phyloP scores from a whole-genome alignment of 2,797 vertebrate species.

The Hyperoplus immaculatus region DNA sequence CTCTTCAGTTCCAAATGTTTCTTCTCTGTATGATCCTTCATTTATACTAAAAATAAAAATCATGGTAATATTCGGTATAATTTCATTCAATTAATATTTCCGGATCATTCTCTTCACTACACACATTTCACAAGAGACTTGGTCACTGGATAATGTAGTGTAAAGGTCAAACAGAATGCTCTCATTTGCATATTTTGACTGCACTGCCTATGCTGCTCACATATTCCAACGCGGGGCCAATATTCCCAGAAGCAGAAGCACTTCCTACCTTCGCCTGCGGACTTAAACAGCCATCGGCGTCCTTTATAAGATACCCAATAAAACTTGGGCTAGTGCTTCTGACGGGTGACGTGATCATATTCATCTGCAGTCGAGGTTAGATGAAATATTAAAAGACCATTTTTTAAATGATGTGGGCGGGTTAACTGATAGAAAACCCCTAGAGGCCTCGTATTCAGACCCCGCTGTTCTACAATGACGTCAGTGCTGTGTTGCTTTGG shows the following conservation, averaged over 20 bases:
- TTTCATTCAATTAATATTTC: not conserved
- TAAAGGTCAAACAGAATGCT: not conserved
- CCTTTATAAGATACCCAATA: conserved; percentile 19
- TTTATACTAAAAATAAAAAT: no score
- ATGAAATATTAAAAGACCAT: conserved; percentile 50
- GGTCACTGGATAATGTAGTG: not conserved
- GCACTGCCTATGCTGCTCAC: not conserved
- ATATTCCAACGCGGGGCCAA: not conserved
- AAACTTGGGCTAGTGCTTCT: conserved; percentile 3
- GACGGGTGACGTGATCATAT: conserved; percentile 24
- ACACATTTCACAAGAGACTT: not conserved
- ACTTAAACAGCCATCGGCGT: not conserved
- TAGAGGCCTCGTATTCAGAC: conserved; percentile 4
- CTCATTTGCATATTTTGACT: not conserved
- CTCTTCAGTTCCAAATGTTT: not conserved
- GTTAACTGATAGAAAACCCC: conserved; percentile 49
- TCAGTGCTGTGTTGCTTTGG: conserved; percentile 16
- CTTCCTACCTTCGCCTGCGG: not conserved
- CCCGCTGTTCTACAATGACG: conserved; percentile 1
- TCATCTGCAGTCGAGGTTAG: conserved; percentile 1
- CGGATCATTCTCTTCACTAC: not conserved
- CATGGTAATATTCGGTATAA: not conserved
- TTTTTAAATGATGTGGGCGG: conserved; percentile 26
- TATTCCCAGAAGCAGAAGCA: conserved; percentile 2
- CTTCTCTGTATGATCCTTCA: not conserved